A percentile compares a stretch with the other conserved stretches of the same genome.
These are phyloP conservation scores for Microcebus lehilahytsara DNA, from an alignment of 2,113 vertebrate species.

Conservation along the genomic window DNA sequence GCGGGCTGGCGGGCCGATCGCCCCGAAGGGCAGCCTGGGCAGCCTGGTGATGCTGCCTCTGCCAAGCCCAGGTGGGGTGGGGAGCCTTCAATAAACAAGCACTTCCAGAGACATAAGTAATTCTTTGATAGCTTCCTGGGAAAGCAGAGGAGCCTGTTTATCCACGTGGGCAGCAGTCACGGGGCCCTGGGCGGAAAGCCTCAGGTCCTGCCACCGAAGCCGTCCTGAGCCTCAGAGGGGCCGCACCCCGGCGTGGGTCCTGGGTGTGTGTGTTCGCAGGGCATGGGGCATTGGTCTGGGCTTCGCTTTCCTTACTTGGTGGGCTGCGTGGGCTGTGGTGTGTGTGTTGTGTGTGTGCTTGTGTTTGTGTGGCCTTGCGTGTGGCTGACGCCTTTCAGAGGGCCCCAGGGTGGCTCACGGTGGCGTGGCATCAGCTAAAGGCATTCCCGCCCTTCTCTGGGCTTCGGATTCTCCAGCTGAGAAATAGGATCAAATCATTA, in stretches of 20 bases:
- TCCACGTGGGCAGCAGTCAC: constrained; percentile 63
- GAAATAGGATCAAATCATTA: not conserved
- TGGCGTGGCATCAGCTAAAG: not conserved
- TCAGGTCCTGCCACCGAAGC: constrained; percentile 72
- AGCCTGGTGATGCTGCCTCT: constrained; percentile 68
- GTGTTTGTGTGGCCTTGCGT: not conserved
- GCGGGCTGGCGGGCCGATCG: constrained; percentile 67
- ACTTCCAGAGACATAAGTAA: constrained; percentile 85
- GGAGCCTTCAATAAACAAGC: constrained; percentile 83
- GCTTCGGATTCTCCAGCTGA: not conserved
- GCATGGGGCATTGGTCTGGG: not conserved
- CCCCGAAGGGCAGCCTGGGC: constrained; percentile 55
- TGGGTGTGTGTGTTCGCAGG: not conserved
- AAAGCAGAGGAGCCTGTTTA: constrained; percentile 78
- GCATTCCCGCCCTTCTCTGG: not conserved
- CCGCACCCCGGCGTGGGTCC: not conserved
- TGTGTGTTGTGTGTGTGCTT: not conserved
- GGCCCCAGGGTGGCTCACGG: not conserved
- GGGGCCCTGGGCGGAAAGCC: constrained; percentile 76
- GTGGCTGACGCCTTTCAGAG: not conserved
- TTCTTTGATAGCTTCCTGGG: constrained; percentile 82
- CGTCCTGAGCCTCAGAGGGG: constrained; percentile 37
- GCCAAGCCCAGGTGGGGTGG: constrained; percentile 81
- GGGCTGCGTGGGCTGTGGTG: not conserved
- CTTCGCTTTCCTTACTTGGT: not conserved